Conservation (phyloP, 2,797 vertebrate species). For the Manis crassicaudata region DNA sequence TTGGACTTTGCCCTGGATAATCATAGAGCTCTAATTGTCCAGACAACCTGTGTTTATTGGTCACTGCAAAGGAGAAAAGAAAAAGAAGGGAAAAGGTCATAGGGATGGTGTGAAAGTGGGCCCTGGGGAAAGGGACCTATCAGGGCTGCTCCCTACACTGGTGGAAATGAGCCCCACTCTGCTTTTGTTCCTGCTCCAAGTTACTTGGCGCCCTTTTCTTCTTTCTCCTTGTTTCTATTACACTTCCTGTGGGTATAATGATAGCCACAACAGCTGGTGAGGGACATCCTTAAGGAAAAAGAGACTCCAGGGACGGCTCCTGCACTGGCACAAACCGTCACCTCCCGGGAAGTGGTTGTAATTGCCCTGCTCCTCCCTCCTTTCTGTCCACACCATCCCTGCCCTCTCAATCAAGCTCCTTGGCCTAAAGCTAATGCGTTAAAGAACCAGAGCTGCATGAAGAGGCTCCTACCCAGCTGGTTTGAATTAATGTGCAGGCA, state of each 20-base stretch:
- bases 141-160: not conserved
- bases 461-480: constrained; percentile 22
- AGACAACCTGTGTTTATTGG: constrained; percentile 64
- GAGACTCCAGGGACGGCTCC: not conserved
- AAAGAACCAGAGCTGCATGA: not conserved
- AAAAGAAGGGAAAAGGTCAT: not conserved
- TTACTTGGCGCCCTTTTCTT: constrained; percentile 37
- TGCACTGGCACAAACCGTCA: not conserved
- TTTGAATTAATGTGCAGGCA: constrained; percentile 54
- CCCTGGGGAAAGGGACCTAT: constrained; percentile 4
- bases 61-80: constrained; percentile 47
- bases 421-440: not conserved
- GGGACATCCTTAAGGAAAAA: constrained; percentile 13
- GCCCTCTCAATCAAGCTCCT: not conserved
- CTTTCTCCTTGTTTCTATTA: constrained; percentile 18
- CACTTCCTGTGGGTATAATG: constrained; percentile 52
- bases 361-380: constrained; percentile 10
- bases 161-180: constrained; percentile 24
- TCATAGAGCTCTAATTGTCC: constrained; percentile 53
- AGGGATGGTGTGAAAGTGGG: constrained; percentile 35
- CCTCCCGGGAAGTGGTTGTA: constrained; percentile 29
- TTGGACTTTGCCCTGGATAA: constrained; percentile 35
- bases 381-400: not conserved
- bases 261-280: constrained; percentile 74
- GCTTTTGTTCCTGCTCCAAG: constrained; percentile 56